Base-by-base conservation (phyloP, 2,113 vertebrate genomes). In the Otolemur garnettii region DNA sequence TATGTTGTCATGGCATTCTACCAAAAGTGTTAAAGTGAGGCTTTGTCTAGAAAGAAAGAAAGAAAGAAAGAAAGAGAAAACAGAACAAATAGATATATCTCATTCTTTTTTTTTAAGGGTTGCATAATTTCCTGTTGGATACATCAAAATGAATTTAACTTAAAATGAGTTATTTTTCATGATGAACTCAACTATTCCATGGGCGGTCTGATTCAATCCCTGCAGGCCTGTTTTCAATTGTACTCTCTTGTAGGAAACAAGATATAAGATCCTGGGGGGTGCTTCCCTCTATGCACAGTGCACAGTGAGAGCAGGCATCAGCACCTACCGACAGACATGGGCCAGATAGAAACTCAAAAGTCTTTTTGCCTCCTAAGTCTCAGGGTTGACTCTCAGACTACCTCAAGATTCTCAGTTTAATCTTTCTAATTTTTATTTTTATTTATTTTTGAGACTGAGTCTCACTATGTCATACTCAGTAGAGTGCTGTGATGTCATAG, bases 31-130 rank as follows among this genome's bases (percentile, higher is more conserved):
- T 7, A 50, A 50, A 50, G 45, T 50, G 45, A 50, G 45, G 45
- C 45, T 50, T 50, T 50, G 8, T 50, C 45, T 50, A 2, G 45
- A 50, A 50, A 50, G 45, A 50, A 50, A 50, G 45, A 50, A 50
- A 50, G 45, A 8, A 50, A 50, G 45, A 5, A 45, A 45, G 45
- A 45, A 45, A 50, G 45, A 50, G 7, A 50, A 10, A 50, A 10
- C 12, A 45, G 38, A 81, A 83, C 83, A 89, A 94, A 75, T 62
- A 89, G 42, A 96, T 75, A 14, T 72, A 26, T 68, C 60, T 92
- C 42, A 21, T 59, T 53, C 33, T 66, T 66, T 30, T 66, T 30
- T 66, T 66, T 66, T 33, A 71, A 87, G n/a, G 50, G 45, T 62
- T 83, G 33, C 14, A 6, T 74, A 72, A 62, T 75, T 87, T 82